Percentiles rank a stretch among this genome's conserved stretches.
phyloP scores from a whole-genome alignment of 2,113 vertebrate species.

The Rhynchomys soricoides region DNA sequence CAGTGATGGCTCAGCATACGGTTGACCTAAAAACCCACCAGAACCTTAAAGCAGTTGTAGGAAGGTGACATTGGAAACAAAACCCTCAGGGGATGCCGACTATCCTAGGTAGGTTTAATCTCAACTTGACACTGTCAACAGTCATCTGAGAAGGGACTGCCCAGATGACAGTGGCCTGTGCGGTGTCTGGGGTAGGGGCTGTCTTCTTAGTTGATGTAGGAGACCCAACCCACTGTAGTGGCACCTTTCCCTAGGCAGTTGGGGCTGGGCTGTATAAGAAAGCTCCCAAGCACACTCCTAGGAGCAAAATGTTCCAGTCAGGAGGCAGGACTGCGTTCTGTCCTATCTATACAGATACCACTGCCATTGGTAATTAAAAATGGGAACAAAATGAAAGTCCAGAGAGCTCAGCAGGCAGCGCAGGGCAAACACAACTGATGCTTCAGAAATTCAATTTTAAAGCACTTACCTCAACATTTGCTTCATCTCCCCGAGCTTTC shows the following conservation, averaged over 20 bases:
- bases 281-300: not conserved
- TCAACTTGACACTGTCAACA: not conserved
- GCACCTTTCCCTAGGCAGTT: not conserved
- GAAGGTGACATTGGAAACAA: not conserved
- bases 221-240: not conserved
- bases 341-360: not conserved
- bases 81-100: not conserved
- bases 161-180: not conserved
- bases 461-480: constrained; percentile 49
- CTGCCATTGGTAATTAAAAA: not conserved
- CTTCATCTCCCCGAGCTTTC: constrained; percentile 42
- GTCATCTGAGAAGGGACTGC: not conserved
- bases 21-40: not conserved
- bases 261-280: not conserved
- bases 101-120: not conserved
- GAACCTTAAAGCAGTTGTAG: not conserved
- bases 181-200: not conserved
- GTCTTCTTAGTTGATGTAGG: not conserved
- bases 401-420: not conserved
- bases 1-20: not conserved
- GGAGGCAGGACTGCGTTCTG: not conserved
- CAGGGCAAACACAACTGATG: not conserved
- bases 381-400: not conserved
- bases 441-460: constrained; percentile 19
- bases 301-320: not conserved